Evolutionary conservation across 2,797 vertebrate species (phyloP).

Genomic region (Antrozous pallidus): DNA sequence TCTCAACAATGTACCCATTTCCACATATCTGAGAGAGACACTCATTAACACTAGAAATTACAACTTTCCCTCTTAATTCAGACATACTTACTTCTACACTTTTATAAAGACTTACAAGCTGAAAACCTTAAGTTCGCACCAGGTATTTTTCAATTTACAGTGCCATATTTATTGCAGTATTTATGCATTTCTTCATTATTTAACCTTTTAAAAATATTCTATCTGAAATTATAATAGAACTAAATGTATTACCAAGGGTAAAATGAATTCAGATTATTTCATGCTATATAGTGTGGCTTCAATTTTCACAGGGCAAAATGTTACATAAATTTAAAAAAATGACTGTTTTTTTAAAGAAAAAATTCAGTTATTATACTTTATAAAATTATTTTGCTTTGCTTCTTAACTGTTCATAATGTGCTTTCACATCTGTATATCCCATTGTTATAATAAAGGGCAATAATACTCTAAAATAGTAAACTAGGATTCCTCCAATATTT

Average conservation of each 20-base stretch:
- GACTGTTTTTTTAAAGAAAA: neutral
- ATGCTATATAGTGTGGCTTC: neutral
- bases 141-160: neutral
- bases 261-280: slow-evolving; percentile 49
- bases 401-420: neutral
- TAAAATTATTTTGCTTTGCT: slow-evolving; percentile 23
- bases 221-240: neutral
- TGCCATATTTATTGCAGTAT: neutral
- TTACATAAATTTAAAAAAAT: neutral
- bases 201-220: neutral
- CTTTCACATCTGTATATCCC: neutral
- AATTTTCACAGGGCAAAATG: neutral
- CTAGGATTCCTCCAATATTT: neutral
- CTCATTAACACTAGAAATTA: neutral
- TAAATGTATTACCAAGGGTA: neutral
- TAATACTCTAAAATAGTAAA: neutral
- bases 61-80: neutral
- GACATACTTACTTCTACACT: neutral
- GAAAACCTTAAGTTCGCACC: neutral
- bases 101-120: neutral
- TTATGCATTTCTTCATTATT: neutral
- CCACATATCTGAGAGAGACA: neutral
- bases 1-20: neutral
- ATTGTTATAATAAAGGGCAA: neutral
- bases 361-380: neutral